Evolutionary conservation across 1,140 invertebrate genomes (phyloP), one percentile per base, ranked within the genome.

Genomic region (Pogonus chalceus): DNA sequence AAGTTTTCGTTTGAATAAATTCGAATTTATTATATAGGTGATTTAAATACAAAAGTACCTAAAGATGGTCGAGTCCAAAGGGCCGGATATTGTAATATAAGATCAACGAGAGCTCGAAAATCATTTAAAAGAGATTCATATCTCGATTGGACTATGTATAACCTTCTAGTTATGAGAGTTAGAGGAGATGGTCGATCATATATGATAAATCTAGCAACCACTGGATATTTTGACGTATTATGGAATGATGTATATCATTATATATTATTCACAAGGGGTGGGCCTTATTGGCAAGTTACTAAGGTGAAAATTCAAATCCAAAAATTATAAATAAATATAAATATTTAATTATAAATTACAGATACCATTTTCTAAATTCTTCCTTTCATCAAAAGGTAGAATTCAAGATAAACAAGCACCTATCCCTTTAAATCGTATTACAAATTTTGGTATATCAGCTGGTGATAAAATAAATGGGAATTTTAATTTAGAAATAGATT

Each of bases 361-460:
- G 85, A 91, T 98, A 64, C 96, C 96, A 18, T 95, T 98, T 75
- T 93, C 92, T 2, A 96, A 94, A 71, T 98, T 98, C 69, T 81
- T 90, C 52, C 71, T 92, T 14, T 73, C 78, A 3, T 82, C 80
- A 14, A 92, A 92, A 76, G 94, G 93, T 2, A 69, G 84, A n/a
- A 67, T 96, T 37, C 91, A 96, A 72, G 91, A 96, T 70, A 76
- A 73, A 20, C 94, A 96, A 68, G 59, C 53, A 14, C 62, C 75
- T 10, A 66, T 96, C 20, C 67, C 71, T 0, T 58, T 81, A 16
- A 59, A 80, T 50, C 72, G 64, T 62, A 69, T 96, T 1, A 77
- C 77, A 0, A 78, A 78, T 65, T 79, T 97, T 66, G 87, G 91
- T n/a, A 85, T 98, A 39, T 82, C 89, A 0, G 72, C 84, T 43